A percentile compares a stretch with the other conserved stretches of the same genome.
Evolutionary conservation across 2,797 vertebrate genomes (phyloP).

Genomic region (Acrocephalus scirpaceus): DNA sequence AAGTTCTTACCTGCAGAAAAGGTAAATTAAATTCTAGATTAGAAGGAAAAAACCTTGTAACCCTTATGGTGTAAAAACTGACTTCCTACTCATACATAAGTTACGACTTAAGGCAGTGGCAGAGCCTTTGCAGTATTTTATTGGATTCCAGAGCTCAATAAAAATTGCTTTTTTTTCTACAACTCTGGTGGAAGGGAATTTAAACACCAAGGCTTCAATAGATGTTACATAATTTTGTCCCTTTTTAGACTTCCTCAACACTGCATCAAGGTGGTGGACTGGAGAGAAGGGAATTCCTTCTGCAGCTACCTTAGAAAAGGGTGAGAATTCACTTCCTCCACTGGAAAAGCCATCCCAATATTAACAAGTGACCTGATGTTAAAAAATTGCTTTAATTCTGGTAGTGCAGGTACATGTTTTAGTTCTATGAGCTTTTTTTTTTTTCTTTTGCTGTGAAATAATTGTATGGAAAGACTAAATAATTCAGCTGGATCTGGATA

Average conservation of each 20-base stretch:
- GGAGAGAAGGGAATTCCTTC: neutral
- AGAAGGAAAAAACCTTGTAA: slow-evolving; percentile 10
- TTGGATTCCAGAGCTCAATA: slow-evolving; percentile 71
- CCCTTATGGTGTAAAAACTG: neutral
- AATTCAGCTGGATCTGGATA: neutral
- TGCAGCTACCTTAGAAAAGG: neutral
- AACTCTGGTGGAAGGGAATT: slow-evolving; percentile 33
- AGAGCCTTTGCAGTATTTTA: slow-evolving; percentile 61
- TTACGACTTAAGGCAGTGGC: slow-evolving; percentile 47
- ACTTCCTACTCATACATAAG: slow-evolving; percentile 13
- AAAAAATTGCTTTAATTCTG: neutral
- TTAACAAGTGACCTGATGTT: neutral
- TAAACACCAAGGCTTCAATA: slow-evolving; percentile 42
- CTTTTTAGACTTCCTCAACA: neutral
- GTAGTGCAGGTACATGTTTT: neutral
- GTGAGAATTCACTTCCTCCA: neutral
- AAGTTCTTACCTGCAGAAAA: slow-evolving; percentile 23
- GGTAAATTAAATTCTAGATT: slow-evolving; percentile 47
- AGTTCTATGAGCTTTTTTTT: neutral
- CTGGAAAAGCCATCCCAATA: neutral
- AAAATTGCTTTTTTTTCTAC: slow-evolving; percentile 52
- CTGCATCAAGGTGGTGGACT: neutral
- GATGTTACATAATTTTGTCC: slow-evolving; percentile 31
- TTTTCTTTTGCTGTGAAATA: neutral
- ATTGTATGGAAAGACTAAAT: neutral